Conservation (phyloP, 2,113 vertebrate genomes). For the Callorhinus ursinus region DNA sequence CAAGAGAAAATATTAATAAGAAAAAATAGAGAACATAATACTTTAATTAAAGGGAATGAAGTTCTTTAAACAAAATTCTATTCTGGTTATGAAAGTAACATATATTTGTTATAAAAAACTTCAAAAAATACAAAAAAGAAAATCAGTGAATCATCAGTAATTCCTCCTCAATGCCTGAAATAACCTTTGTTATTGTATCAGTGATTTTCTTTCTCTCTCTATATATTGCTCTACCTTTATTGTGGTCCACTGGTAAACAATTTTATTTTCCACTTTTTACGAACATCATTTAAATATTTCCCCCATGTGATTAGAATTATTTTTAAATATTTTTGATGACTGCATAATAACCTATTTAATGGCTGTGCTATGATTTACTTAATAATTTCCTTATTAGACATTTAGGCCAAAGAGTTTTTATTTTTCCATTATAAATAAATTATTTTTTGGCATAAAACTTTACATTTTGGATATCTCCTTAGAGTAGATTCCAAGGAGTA, state of each 20-base stretch:
- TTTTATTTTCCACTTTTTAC: neutral
- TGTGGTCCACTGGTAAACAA: neutral
- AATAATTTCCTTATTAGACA: neutral
- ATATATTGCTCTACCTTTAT: neutral
- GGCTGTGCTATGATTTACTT: neutral
- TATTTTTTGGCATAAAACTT: neutral
- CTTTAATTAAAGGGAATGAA: neutral
- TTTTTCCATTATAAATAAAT: neutral
- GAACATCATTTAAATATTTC: neutral
- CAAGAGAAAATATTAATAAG: neutral
- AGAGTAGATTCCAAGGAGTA: neutral
- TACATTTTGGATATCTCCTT: neutral
- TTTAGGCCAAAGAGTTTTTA: neutral
- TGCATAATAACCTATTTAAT: neutral
- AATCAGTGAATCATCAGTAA: neutral
- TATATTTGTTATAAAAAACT: neutral
- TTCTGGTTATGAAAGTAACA: neutral
- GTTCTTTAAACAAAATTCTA: neutral
- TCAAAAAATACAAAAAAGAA: neutral
- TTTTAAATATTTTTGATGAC: neutral
- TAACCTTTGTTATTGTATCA: neutral
- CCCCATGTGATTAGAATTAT: neutral
- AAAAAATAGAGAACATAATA: neutral
- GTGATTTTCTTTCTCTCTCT: neutral
- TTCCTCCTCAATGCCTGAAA: neutral